Base-by-base conservation (phyloP, 2,797 vertebrate species). In the Alosa sapidissima region DNA sequence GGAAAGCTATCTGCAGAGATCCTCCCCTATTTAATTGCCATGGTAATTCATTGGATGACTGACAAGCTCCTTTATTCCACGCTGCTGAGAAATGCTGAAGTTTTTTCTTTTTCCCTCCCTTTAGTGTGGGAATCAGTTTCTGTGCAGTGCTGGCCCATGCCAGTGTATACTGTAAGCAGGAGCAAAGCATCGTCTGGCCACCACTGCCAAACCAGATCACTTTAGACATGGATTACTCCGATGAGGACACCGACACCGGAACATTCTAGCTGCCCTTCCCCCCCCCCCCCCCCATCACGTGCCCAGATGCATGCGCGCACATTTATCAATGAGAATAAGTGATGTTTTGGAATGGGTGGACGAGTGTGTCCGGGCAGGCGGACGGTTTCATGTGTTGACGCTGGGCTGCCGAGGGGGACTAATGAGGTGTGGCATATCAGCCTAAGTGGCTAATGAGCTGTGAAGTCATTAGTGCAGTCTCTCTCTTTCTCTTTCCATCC, bases 361-460 rank as follows among this genome's bases (percentile, higher is more conserved):
- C 84, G 85, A 84, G 83, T 88, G 85, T 86, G 85, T 65, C 84
- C n/a, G 78, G 85, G 82, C 60, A 81, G 88, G 87, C 88, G 65
- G 65, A 41, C 33, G 86, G 88, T 87, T 89, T 83, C 85, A 82
- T 86, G 87, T 82, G 81, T 86, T 88, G 89, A 90, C 87, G 89
- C 89, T 87, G 47, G 83, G 84, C 85, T 88, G 89, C 83, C 41
- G 87, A 82, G 85, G 72, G 82, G 84, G 87, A 84, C 68, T 89
- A 90, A 90, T 89, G 89, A 89, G 89, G 88, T 90, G 86, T 88
- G 89, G 83, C 86, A 47, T 87, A 88, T 87, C 86, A 90, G 87
- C 81, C 88, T 90, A 88, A 88, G 89, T 86, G 86, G 81, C 88
- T 90, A 90, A 90, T 90, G 89, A 88, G 86, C 83, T 89, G 89